Base-by-base conservation (phyloP, 2,113 vertebrate species). In the Microtus pennsylvanicus region DNA sequence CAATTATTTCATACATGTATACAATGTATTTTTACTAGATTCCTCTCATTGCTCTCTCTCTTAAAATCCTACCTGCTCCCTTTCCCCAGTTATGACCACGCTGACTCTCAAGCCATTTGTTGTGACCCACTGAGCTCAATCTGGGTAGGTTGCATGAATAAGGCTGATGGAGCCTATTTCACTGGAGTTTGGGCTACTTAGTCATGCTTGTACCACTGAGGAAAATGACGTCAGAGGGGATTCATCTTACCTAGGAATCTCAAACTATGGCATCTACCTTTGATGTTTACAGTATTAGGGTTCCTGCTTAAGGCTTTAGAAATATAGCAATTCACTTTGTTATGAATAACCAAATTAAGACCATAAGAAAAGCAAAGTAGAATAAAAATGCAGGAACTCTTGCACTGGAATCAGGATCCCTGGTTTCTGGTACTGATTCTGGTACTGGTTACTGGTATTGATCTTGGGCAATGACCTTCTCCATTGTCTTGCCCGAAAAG, bases 271-370 rank as follows among this genome's bases (percentile, higher is more conserved):
- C 38, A 87, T 33, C 65, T 82, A 1, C 3, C 1, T 16, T 22
- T 78, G 74, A n/a, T 22, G 91, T 89, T 89, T 77, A 72, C 10
- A 76, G 75, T 47, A n/a, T 88, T 33, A 75, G 75, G 22, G 35
- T n/a, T 88, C 24, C 30, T 94, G 67, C 28, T 87, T 50, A 85
- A 10, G 8, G 22, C 12, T 75, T 93, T 63, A 96, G 50, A 97
- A 94, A 77, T 10, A 88, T 93, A 85, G 6, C 38, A 85, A 47
- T 89, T 92, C 63, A 86, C 55, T 90, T 81, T 81, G 7, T 47
- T 88, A 81, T 76, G 86, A 95, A 94, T 22, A 80, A 24, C 4
- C 13, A 80, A 90, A 92, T 61, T 35, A 85, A 97, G 42, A 87
- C 11, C 24, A 0, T 96, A 88, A 86, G 58, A 38, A 52, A 91